Evolutionary conservation across 2,888 invertebrate genomes (phyloP).

Genomic region (Aradus depressus): DNA sequence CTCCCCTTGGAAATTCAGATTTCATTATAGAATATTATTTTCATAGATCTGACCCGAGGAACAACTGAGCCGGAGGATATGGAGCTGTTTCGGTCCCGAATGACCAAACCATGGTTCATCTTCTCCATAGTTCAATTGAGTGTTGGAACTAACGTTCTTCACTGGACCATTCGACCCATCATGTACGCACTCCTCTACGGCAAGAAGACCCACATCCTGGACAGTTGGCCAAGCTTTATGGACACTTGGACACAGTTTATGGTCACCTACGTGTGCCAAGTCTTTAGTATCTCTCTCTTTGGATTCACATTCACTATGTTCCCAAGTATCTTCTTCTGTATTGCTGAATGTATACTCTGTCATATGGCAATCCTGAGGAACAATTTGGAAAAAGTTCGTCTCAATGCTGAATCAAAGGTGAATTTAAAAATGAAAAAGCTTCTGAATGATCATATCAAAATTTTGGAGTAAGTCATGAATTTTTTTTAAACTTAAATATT

Average conservation of each 20-base stretch:
- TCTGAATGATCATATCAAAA: too few relatives aligned
- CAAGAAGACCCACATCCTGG: constrained; percentile 17
- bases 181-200: constrained; percentile 5
- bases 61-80: too few relatives aligned
- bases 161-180: constrained; percentile 4
- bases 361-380: constrained; percentile 19
- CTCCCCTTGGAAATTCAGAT: too few relatives aligned
- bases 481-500: not conserved
- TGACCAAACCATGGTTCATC: too few relatives aligned
- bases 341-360: constrained; percentile 15
- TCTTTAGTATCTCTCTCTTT: constrained; percentile 12
- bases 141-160: too few relatives aligned
- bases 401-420: not conserved
- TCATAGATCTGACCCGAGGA: too few relatives aligned
- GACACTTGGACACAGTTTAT: constrained; percentile 19
- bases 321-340: constrained; percentile 21
- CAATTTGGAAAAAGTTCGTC: constrained; percentile 15
- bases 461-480: not conserved
- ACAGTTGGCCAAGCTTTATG: constrained; percentile 18
- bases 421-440: too few relatives aligned
- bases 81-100: too few relatives aligned
- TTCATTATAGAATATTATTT: too few relatives aligned
- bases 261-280: constrained; percentile 17
- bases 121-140: too few relatives aligned
- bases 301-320: constrained; percentile 22